Evolutionary conservation across 2,888 invertebrate genomes (phyloP), one percentile per base, ranked within the genome.

Genomic region (Drosophila rubida): DNA sequence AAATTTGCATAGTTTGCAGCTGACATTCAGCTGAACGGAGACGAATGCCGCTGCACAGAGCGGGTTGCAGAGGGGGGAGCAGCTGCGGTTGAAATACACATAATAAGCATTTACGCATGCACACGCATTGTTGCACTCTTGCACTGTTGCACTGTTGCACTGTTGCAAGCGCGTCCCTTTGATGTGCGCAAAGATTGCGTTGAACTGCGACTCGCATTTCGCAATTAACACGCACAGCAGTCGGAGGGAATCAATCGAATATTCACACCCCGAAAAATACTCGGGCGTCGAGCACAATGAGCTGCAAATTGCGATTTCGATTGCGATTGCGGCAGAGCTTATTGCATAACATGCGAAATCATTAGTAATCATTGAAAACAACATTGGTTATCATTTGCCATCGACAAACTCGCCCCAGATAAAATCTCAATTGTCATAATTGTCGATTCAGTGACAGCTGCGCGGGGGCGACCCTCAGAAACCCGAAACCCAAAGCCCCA

Each of bases 341-440:
- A 62, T 61, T 55, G 50, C 46, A 32, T 39, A 45, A 59, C 53
- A 63, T 49, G 35, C 46, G 37, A 30, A 53, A 51, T 62, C 62
- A 63, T 75, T 75, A 44, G 57, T 37, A 49, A 75, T 69, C 62
- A 46, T 63, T 75, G 55, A 75, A 63, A 63, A 23, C 58, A 63
- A 27, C 58, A 61, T 73, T 57, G 42, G 63, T 42, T 42, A 75
- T 66, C 57, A 53, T 49, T 60, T 50, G 13, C 37, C 58, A 51
- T 60, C 49, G 48, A 59, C 1, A 32, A 59, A 66, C 54, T 57
- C 50, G 37, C 27, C 39, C 39, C 57, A 53, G 42, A 68, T 65
- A 62, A 68, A 79, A 72, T 68, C 53, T 51, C 75, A 73, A 78
- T 78, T 74, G 66, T 35, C 62, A 46, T 63, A 72, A 78, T 82